Conservation (phyloP, 2,888 invertebrate genomes). For the Brenthis hecate region DNA sequence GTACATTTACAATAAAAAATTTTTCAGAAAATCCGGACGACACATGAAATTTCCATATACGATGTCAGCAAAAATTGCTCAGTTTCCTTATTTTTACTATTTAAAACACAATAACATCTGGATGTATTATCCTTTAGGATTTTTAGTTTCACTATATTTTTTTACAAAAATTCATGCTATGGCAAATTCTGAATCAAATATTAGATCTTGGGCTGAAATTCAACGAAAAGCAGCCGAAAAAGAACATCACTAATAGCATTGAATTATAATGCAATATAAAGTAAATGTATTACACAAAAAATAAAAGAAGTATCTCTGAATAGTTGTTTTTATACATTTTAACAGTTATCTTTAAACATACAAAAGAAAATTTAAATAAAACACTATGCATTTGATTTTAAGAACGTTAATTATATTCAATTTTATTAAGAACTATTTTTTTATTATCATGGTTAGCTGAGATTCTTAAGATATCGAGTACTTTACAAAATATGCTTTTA, state of each 20-base stretch:
- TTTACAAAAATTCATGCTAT: slow-evolving; percentile 86
- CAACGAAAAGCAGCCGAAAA: slow-evolving; percentile 66
- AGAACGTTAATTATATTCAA: too few species aligned
- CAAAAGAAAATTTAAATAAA: too few species aligned
- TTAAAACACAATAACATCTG: slow-evolving; percentile 88
- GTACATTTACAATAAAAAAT: background rate
- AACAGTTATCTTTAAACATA: too few species aligned
- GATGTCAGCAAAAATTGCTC: slow-evolving; percentile 88
- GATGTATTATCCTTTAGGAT: slow-evolving; percentile 85
- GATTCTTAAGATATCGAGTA: too few species aligned
- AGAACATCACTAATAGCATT: slow-evolving; percentile 51
- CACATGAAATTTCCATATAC: slow-evolving; percentile 95
- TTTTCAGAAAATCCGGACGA: slow-evolving; percentile 78
- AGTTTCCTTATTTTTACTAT: slow-evolving; percentile 90
- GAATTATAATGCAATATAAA: background rate
- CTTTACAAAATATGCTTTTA: too few species aligned
- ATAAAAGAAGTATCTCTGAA: too few species aligned
- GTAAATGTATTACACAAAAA: background rate
- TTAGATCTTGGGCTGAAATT: slow-evolving; percentile 63
- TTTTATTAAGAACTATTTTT: too few species aligned
- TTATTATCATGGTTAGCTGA: too few species aligned
- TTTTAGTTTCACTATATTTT: slow-evolving; percentile 81
- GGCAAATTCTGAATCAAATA: slow-evolving; percentile 75
- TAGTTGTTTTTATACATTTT: too few species aligned
- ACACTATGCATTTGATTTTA: too few species aligned